These are phyloP conservation scores for Rhynchonycteris naso DNA, from an alignment of 2,797 vertebrate species.

Conservation along the genomic window DNA sequence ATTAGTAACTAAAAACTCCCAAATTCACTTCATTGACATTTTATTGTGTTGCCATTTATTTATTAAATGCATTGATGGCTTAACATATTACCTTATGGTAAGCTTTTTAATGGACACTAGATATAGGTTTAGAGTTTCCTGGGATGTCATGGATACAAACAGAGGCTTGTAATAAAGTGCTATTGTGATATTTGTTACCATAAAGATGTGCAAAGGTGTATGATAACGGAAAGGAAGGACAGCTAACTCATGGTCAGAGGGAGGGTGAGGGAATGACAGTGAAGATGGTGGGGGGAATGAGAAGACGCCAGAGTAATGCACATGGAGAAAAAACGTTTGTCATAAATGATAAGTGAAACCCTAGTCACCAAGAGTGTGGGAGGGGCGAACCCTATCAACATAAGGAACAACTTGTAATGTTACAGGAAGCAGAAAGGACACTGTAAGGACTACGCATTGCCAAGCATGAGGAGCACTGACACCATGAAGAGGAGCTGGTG, in stretches of 20 bases:
- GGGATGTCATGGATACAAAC: background rate
- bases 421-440: background rate
- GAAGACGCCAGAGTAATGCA: background rate
- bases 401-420: background rate
- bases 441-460: background rate
- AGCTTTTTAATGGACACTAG: background rate
- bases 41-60: background rate
- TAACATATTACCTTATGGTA: background rate
- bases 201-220: background rate
- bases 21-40: background rate
- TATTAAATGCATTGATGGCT: background rate
- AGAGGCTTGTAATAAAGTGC: background rate
- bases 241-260: background rate
- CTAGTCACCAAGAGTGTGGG: background rate
- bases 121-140: slow-evolving; percentile 3
- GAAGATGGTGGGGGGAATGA: background rate
- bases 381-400: background rate
- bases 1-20: background rate
- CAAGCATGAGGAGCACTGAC: background rate
- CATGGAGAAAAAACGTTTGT: background rate
- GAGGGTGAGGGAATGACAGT: background rate
- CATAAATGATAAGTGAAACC: background rate
- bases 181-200: background rate
- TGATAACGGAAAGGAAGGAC: background rate
- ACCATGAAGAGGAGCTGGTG: background rate